These are phyloP conservation scores for Sebastes diploproa DNA, from an alignment of 2,797 vertebrate species.

Conservation along the genomic window DNA sequence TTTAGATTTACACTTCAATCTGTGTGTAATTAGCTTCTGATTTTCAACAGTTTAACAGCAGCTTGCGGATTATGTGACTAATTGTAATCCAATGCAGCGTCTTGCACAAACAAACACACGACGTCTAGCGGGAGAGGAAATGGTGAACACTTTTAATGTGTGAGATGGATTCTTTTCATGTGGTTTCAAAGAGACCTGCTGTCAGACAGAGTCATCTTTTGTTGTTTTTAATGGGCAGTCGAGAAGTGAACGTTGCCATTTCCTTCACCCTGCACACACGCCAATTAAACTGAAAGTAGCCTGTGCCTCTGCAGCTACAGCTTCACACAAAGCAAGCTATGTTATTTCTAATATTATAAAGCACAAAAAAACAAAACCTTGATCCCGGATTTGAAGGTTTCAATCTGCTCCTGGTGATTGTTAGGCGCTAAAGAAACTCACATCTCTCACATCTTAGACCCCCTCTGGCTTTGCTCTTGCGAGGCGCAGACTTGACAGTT, in stretches of 20 bases:
- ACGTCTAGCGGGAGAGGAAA: not conserved
- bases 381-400: conserved; percentile 23
- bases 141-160: not conserved
- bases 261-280: conserved; percentile 7
- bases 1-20: not conserved
- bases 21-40: not conserved
- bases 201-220: conserved; percentile 12
- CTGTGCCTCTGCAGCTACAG: not conserved
- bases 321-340: not conserved
- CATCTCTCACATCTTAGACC: conserved; percentile 26
- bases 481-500: conserved; percentile 24
- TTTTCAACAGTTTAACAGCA: not conserved
- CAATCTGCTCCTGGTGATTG: conserved; percentile 7
- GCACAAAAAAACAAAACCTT: not conserved
- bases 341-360: conserved; percentile 4
- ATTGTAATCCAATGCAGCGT: not conserved
- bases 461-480: conserved; percentile 7
- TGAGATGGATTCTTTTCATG: conserved; percentile 29
- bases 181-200: conserved; percentile 36
- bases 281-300: conserved; percentile 33
- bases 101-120: conserved; percentile 8
- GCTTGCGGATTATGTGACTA: not conserved
- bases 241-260: conserved; percentile 3
- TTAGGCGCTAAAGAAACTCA: not conserved
- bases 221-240: conserved; percentile 30